Conservation (phyloP, 2,113 vertebrate genomes). For the Orientallactaga bullata region DNA sequence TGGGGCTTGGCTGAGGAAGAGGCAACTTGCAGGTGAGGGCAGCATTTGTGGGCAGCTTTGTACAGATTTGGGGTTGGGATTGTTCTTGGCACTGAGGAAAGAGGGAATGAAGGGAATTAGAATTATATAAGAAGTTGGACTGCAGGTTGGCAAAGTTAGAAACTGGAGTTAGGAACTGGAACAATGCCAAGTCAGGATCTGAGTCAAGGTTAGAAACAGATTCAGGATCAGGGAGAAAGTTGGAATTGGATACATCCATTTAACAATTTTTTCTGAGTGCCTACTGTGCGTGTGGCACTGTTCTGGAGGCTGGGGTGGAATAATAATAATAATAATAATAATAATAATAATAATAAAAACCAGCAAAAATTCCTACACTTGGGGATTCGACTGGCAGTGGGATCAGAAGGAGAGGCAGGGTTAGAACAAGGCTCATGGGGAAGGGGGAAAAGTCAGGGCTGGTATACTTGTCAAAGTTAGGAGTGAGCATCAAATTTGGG, state of each 20-base stretch:
- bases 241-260: slow-evolving; percentile 41
- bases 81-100: slow-evolving; percentile 51
- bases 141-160: slow-evolving; percentile 41
- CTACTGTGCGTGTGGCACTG: slow-evolving; percentile 33
- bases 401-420: neutral
- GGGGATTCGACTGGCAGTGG: slow-evolving; percentile 24
- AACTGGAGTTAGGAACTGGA: slow-evolving; percentile 32
- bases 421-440: slow-evolving; percentile 59
- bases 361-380: slow-evolving; percentile 47
- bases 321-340: no score
- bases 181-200: slow-evolving; percentile 38
- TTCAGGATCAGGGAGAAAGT: slow-evolving; percentile 30
- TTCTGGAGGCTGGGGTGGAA: neutral
- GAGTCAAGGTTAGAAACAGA: slow-evolving; percentile 45
- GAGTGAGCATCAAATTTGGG: slow-evolving; percentile 43
- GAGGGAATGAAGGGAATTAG: slow-evolving; percentile 1
- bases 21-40: slow-evolving; percentile 23
- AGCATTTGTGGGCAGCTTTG: slow-evolving; percentile 19
- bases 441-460: slow-evolving; percentile 5
- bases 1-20: slow-evolving; percentile 4
- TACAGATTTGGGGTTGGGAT: slow-evolving; percentile 35
- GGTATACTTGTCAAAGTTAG: neutral
- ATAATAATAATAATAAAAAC: slow-evolving; percentile 27
- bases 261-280: slow-evolving; percentile 57
- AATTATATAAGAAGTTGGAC: neutral